Base-by-base conservation (phyloP, 2,888 invertebrate genomes). In the Nasonovia ribisnigri region DNA sequence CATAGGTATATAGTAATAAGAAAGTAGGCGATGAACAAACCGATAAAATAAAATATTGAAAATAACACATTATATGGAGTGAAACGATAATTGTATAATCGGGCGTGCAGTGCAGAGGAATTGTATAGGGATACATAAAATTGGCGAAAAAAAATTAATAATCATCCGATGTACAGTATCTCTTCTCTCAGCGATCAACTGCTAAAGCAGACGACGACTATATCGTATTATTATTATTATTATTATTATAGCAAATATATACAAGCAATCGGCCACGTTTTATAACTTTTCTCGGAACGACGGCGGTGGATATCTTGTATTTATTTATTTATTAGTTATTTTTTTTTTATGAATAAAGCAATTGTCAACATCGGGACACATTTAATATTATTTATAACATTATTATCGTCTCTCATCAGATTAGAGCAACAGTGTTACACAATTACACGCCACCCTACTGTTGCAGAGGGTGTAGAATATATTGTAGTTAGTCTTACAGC, bases 281-380 rank as follows among this genome's bases (percentile, higher is more conserved):
- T 90, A 90, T 77, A 26, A 20, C 36, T 90, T 67, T 67, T 51
- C 90, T 90, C 26, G 48, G 77, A 90, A 90, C 48, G n/a, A 60
- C n/a, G 43, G 29, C 43, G 29, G 20, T 54, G 46, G 24, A 46
- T 90, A n/a, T 67, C n/a, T 67, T 46, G 20, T 36, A 77, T 77
- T 77, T 51, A 26, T 43, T 29, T 29, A 26, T 57, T 89, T 60
- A 3, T 43, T 29, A n/a, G n/a, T n/a, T n/a, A n/a, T 16, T 24
- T 24, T 84, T 43, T 84, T 43, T 84, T 84, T 84, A 84, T 43
- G 84, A 43, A 84, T 43, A 84, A 26, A 84, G 84, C 43, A 77
- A 77, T 77, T 20, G 77, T 77, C 8, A 77, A 77, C 36, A 77
- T 77, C 77, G 13, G 26, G 29, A 86, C 46, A 43, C 86, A 46